Conservation (phyloP, 2,113 vertebrate species). For the Zosterops borbonicus region DNA sequence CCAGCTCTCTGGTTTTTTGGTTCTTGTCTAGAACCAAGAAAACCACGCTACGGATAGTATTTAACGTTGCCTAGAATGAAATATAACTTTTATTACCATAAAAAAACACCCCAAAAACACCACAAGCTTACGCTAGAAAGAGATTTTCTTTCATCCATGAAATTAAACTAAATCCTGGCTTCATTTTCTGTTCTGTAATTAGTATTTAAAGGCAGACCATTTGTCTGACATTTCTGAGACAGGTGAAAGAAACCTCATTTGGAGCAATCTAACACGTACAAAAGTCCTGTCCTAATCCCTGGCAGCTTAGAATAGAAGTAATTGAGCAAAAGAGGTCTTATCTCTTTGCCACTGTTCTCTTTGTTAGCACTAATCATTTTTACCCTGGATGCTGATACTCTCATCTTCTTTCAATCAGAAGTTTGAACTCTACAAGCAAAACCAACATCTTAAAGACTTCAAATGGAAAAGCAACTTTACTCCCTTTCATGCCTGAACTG, state of each 20-base stretch:
- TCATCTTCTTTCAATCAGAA: not conserved
- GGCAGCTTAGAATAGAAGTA: not conserved
- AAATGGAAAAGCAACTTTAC: not conserved
- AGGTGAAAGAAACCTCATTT: slow-evolving; percentile 10
- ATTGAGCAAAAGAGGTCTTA: not conserved
- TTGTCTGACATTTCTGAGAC: not conserved
- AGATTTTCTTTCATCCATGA: not conserved
- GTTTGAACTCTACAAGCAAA: not conserved
- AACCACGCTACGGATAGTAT: slow-evolving; percentile 85
- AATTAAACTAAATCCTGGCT: not conserved
- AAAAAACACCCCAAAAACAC: not conserved
- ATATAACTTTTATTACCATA: slow-evolving; percentile 35
- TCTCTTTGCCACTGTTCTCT: not conserved
- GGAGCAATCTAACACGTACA: not conserved
- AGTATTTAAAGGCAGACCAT: not conserved
- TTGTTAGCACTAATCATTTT: slow-evolving; percentile 8
- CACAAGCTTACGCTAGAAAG: not conserved
- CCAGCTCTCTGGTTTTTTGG: slow-evolving; percentile 81
- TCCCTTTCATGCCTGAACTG: not conserved
- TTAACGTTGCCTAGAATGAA: slow-evolving; percentile 84
- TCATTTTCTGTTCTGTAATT: not conserved
- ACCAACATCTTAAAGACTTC: not conserved
- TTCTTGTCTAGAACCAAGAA: slow-evolving; percentile 90
- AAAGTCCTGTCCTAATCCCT: slow-evolving; percentile 2
- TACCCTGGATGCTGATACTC: not conserved